Conservation (phyloP, 1,140 invertebrate genomes). For the Hesperophylax magnus region DNA sequence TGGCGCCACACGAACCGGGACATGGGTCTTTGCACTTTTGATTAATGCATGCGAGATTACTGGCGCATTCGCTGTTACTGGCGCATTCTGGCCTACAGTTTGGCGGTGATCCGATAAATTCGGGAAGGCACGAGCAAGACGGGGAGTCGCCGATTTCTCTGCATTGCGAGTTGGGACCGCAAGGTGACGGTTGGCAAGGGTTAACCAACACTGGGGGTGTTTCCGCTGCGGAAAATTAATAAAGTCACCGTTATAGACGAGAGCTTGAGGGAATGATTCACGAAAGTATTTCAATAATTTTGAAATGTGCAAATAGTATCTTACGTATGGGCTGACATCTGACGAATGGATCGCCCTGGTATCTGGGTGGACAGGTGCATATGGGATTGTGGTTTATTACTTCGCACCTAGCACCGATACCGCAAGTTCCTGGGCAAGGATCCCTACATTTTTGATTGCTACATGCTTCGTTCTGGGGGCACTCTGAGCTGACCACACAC, state of each 20-base stretch:
- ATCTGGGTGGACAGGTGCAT: constrained; percentile 74
- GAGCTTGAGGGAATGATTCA: not conserved
- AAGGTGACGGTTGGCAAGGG: constrained; percentile 79
- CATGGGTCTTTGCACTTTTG: constrained; percentile 81
- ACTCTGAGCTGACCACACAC: constrained; percentile 77
- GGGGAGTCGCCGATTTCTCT: constrained; percentile 72
- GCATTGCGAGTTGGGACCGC: constrained; percentile 80
- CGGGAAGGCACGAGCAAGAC: constrained; percentile 76
- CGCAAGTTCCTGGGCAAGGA: constrained; percentile 78
- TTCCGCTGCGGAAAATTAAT: constrained; percentile 66
- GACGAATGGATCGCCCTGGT: constrained; percentile 75
- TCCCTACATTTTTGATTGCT: constrained; percentile 76
- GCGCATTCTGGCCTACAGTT: constrained; percentile 78
- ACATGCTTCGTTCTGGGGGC: constrained; percentile 74
- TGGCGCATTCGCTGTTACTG: constrained; percentile 76
- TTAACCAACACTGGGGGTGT: constrained; percentile 69
- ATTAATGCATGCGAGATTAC: constrained; percentile 76
- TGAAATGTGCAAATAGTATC: constrained; percentile 27
- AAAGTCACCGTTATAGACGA: constrained; percentile 64
- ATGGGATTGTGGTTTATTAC: constrained; percentile 76
- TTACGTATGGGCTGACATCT: constrained; percentile 69
- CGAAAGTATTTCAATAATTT: not conserved
- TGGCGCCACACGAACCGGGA: constrained; percentile 74
- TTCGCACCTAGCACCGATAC: constrained; percentile 73
- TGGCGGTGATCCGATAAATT: constrained; percentile 76